Evolutionary conservation across 2,888 invertebrate species (phyloP), one percentile per base, ranked within the genome.

Genomic region (Drosophila melanosoma): DNA sequence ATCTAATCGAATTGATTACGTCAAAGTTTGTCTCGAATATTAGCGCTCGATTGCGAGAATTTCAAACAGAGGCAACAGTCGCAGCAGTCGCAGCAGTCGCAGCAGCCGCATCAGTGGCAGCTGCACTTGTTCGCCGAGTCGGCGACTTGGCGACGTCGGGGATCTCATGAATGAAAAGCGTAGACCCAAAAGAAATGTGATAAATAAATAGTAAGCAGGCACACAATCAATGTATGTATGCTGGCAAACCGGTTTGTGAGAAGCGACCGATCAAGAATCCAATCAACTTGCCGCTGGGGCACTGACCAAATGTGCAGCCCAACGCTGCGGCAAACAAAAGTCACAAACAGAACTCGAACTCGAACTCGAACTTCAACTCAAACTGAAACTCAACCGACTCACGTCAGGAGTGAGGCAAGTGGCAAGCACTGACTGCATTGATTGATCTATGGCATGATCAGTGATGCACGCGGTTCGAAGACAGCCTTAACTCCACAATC

Each of bases 1-100:
- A 89, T 89, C 85, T 89, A 89, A 86, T 87, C 90, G 83, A 87
- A 77, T 89, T 87, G 90, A 89, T 86, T 80, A 76, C 88, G 77
- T 89, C 82, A 76, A 83, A 74, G 85, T 84, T 87, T 84, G 88
- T 80, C 65, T 85, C 56, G 60, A 70, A 72, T 84, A 84, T 85
- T 84, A 85, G 77, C 88, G 79, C 72, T 76, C 74, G 87, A 71
- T 71, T 71, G 81, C 57, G 72, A 77, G 79, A 76, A 81, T 69
- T 69, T 57, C 8, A 29, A 15, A 6, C 29, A 40, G 29, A 38
- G 26, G 26, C 38, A 38, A n/a, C 45, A 45, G 40, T 45, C 38
- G 49, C 62, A 64, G 42, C 20, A 17, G 5, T 40, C 48, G 32
- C 17, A 20, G 29, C 17, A 6, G 45, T 35, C 15, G 59, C 35